Evolutionary conservation across 2,888 invertebrate genomes (phyloP).

Genomic region (Copidosoma aretas): DNA sequence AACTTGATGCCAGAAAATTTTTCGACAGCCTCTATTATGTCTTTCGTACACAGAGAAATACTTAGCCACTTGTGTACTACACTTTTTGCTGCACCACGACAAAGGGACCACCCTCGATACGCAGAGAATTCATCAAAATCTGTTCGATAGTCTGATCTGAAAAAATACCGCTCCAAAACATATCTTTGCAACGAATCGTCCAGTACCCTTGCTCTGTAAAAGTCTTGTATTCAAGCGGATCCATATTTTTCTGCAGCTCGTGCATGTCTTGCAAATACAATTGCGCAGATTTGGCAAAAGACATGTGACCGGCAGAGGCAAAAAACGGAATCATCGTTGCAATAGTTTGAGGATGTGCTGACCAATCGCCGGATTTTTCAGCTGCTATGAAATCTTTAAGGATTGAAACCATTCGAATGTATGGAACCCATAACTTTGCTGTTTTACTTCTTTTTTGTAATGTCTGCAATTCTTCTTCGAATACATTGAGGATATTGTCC

Average conservation of each 20-base stretch:
- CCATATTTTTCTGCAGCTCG: conserved; percentile 12
- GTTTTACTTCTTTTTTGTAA: conserved; percentile 17
- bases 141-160: conserved; percentile 43
- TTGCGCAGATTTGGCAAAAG: conserved; percentile 48
- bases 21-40: conserved; percentile 44
- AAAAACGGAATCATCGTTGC: conserved; percentile 46
- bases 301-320: conserved; percentile 49
- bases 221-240: conserved; percentile 11
- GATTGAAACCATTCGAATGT: conserved; percentile 34
- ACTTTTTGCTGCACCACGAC: conserved; percentile 39
- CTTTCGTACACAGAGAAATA: conserved; percentile 37
- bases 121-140: conserved; percentile 46
- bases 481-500: background rate
- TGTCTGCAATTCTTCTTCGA: background rate
- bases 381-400: conserved; percentile 43
- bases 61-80: no score
- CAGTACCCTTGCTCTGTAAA: conserved; percentile 38
- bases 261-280: conserved; percentile 51
- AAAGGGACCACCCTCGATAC: conserved; percentile 46
- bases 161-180: conserved; percentile 44
- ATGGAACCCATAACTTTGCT: conserved; percentile 38
- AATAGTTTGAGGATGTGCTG: conserved; percentile 43
- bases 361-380: conserved; percentile 44
- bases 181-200: conserved; percentile 43
- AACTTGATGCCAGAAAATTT: conserved; percentile 43